A percentile compares a stretch with the other conserved stretches of the same genome.
Evolutionary conservation across 2,113 vertebrate species (phyloP).

Genomic region (Nerophis lumbriciformis): DNA sequence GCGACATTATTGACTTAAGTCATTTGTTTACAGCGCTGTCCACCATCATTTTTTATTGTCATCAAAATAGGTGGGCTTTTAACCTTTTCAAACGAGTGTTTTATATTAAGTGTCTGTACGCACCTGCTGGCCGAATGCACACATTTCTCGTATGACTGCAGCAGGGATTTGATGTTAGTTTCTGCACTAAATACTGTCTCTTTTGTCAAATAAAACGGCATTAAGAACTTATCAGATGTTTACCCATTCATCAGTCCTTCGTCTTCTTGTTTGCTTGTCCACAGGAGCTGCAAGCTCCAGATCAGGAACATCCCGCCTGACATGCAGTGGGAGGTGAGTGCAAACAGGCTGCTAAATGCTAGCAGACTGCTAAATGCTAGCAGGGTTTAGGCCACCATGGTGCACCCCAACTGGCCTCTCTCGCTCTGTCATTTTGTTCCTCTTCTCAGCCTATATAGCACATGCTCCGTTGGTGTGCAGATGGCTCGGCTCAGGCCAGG

Average conservation of each 20-base stretch:
- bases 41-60: not conserved
- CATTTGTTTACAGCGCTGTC: not conserved
- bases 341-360: slow-evolving; percentile 52
- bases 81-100: slow-evolving; percentile 7
- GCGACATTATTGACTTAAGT: slow-evolving; percentile 16
- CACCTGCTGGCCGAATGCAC: slow-evolving; percentile 31
- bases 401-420: slow-evolving; percentile 23
- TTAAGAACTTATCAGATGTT: not conserved
- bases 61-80: slow-evolving; percentile 14
- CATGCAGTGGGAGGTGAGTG: slow-evolving; percentile 93
- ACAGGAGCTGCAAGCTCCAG: slow-evolving; percentile 91
- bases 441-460: slow-evolving; percentile 5
- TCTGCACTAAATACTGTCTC: not conserved
- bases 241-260: slow-evolving; percentile 18
- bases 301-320: slow-evolving; percentile 94
- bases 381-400: slow-evolving; percentile 37
- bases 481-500: slow-evolving; percentile 4
- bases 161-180: not conserved
- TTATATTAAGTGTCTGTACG: not conserved
- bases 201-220: not conserved
- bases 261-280: slow-evolving; percentile 29
- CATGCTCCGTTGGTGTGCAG: slow-evolving; percentile 5
- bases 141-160: not conserved
- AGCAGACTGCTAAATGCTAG: slow-evolving; percentile 50
- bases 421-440: not conserved